phyloP scores from a whole-genome alignment of 2,113 vertebrate genomes.

The Malurus melanocephalus region DNA sequence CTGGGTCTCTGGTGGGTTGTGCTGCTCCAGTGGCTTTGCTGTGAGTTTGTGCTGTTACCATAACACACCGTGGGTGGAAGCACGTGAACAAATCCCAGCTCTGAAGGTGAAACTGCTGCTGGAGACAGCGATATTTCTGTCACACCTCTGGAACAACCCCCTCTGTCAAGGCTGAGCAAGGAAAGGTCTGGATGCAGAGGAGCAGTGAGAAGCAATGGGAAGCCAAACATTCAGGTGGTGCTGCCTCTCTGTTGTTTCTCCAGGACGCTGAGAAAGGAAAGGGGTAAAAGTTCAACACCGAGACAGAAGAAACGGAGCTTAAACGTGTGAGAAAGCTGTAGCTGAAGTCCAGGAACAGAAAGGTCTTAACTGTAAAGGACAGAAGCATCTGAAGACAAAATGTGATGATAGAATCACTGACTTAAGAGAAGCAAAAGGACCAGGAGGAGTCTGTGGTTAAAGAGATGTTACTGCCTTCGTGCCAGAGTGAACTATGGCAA shows the following conservation, averaged over 20 bases:
- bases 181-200: not conserved
- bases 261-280: not conserved
- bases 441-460: not conserved
- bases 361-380: not conserved
- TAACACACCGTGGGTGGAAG: not conserved
- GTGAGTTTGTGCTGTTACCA: not conserved
- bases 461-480: rapidly evolving
- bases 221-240: not conserved
- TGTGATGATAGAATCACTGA: not conserved
- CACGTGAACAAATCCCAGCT: not conserved
- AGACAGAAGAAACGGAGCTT: rapidly evolving
- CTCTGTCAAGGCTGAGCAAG: not conserved
- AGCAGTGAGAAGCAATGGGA: not conserved
- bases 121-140: not conserved
- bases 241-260: not conserved
- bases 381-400: not conserved
- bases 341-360: not conserved
- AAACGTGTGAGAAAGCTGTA: not conserved
- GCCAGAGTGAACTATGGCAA: not conserved
- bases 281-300: no score
- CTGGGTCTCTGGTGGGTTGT: not conserved
- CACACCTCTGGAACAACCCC: not conserved
- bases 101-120: not conserved
- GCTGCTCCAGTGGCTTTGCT: rapidly evolving
- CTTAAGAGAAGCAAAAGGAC: not conserved